Percentiles rank a stretch among this genome's conserved stretches.
Evolutionary conservation across 2,888 invertebrate species (phyloP).

Genomic region (Tridacna gigas): DNA sequence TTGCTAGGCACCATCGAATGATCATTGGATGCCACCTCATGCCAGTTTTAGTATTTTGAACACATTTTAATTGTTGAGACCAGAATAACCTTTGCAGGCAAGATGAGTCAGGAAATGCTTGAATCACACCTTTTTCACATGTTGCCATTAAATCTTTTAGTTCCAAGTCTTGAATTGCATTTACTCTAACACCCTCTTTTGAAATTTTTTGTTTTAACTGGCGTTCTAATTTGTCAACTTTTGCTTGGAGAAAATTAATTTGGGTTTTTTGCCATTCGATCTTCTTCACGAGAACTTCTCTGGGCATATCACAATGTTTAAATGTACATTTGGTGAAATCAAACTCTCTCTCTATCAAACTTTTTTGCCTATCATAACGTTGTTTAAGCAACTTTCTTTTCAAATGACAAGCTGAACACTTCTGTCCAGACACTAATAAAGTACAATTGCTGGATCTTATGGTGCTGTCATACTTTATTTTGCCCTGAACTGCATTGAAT

Average conservation of each 20-base stretch:
- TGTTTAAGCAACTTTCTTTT: no score
- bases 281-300: neutral
- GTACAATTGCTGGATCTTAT: no score
- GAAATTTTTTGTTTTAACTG: neutral
- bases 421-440: no score
- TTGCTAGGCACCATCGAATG: conserved; percentile 41
- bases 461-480: no score
- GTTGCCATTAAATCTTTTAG: conserved; percentile 4
- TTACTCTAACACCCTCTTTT: conserved; percentile 1
- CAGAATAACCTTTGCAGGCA: conserved; percentile 14
- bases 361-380: no score
- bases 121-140: neutral
- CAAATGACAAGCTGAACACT: no score
- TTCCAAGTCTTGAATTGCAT: neutral
- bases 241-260: neutral
- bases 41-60: neutral
- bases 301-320: neutral
- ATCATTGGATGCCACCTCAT: conserved; percentile 55
- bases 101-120: conserved; percentile 3
- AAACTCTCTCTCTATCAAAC: no score
- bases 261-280: neutral
- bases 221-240: conserved; percentile 1
- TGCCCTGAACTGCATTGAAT: neutral
- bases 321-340: neutral
- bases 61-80: neutral